Base-by-base conservation (phyloP, 2,113 vertebrate genomes). In the Catharus bicknelli region DNA sequence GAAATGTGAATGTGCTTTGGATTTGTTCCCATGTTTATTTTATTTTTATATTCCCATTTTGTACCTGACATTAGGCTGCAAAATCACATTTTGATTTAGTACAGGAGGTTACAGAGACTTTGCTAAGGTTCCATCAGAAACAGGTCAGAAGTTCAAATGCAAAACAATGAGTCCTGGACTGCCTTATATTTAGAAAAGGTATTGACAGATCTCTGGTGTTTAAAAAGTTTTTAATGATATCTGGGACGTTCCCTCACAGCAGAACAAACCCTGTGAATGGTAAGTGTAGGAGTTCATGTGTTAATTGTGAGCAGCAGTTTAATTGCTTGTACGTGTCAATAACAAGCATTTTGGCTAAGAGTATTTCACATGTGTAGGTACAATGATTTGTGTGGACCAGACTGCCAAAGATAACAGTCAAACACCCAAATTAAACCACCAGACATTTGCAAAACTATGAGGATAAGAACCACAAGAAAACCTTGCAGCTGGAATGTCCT, bases 1-100 rank as follows among this genome's bases (percentile, higher is more conserved):
- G 73, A 95, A 94, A 86, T 73, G 29, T 43, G 50, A 93, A 10
- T 42, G 61, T 89, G 62, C 64, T 84, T 96, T 94, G 92, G 88
- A 68, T 90, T 90, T 91, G 75, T 82, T 92, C 90, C 88, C 26
- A 0, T 94, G 48, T 88, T 90, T 94, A 74, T 55, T 78, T 87
- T 62, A 45, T 40, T 40, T 40, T 40, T 40, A 40, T 40, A 74
- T 16, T 40, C 34, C 38, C 54, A 22, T 81, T 88, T 90, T 91
- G 43, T 77, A 91, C 90, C 63, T 74, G 51, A 85, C 29, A 63
- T 84, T 29, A n/a, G 51, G 54, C 74, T 93, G 45, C 21, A 79
- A 85, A 87, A 83, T 76, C 70, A 73, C 30, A 29, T 80, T 87
- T 72, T 92, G 70, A 79, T 87, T 76, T 73, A 82, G 77, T 58